phyloP scores from a whole-genome alignment of 2,888 invertebrate genomes.

The Temnothorax ravouxi region DNA sequence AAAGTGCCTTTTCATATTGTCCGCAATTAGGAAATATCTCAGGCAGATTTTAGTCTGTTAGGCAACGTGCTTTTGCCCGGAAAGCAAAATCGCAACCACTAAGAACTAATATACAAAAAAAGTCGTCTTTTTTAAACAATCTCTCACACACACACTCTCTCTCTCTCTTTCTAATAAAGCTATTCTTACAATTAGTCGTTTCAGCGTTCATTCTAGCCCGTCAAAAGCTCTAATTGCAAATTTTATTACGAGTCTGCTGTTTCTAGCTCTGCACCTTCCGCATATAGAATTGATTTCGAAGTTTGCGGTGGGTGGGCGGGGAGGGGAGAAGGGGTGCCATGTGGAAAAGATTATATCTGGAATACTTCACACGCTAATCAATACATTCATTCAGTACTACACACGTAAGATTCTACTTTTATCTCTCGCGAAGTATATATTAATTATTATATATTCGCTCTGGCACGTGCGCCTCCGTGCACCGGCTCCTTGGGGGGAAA shows the following conservation, averaged over 20 bases:
- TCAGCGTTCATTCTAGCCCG: conserved; percentile 34
- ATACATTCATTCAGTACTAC: background rate
- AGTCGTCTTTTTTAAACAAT: conserved; percentile 34
- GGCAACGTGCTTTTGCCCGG: conserved; percentile 16
- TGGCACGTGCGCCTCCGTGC: background rate
- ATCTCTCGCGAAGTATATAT: background rate
- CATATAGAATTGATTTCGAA: conserved; percentile 4
- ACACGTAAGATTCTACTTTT: background rate
- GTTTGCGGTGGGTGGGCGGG: background rate
- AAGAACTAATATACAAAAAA: conserved; percentile 14
- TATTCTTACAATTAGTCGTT: conserved; percentile 7
- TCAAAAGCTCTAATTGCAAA: background rate
- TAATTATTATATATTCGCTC: background rate
- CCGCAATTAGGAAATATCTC: conserved; percentile 48
- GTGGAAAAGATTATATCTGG: background rate
- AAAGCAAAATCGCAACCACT: conserved; percentile 1
- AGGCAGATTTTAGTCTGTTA: conserved; percentile 37
- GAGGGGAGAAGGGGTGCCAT: background rate
- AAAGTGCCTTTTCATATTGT: conserved; percentile 54
- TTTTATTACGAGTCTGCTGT: conserved; percentile 15
- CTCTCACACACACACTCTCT: background rate
- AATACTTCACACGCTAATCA: background rate
- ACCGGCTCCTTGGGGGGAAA: background rate
- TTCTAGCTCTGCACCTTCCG: background rate
- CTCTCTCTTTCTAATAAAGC: conserved; percentile 13